Conservation (phyloP, 2,113 vertebrate genomes). For the Phodopus roborovskii region DNA sequence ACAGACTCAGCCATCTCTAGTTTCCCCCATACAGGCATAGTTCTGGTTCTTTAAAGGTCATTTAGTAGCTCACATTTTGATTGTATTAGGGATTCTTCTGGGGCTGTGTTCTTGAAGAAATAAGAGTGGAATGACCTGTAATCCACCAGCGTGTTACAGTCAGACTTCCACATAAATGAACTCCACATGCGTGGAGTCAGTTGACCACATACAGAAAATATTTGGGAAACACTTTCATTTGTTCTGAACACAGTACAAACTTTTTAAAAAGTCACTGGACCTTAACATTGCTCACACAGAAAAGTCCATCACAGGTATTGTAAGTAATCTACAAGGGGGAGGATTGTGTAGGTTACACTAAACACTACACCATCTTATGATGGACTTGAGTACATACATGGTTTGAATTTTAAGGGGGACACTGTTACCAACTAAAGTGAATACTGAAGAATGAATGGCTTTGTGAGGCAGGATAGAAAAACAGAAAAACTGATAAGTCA, state of each 20-base stretch:
- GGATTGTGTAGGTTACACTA: no score
- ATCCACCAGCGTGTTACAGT: background rate
- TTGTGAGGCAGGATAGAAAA: background rate
- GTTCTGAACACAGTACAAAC: background rate
- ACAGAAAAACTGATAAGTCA: background rate
- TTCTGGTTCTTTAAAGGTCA: background rate
- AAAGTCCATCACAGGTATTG: background rate
- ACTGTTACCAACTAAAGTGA: background rate
- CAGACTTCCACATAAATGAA: background rate
- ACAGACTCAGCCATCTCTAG: background rate
- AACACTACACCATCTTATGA: background rate
- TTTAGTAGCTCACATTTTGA: slow-evolving; percentile 13
- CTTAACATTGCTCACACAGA: background rate
- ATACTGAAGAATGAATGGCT: background rate
- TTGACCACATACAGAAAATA: background rate
- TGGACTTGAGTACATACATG: background rate
- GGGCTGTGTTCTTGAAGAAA: background rate
- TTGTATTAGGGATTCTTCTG: background rate
- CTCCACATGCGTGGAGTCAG: background rate
- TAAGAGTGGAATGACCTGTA: background rate
- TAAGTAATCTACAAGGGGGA: background rate
- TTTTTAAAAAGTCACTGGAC: background rate
- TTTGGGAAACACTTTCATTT: background rate
- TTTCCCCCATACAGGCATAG: background rate
- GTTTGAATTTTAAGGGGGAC: background rate